Base-by-base conservation (phyloP, 1,140 invertebrate species). In the Drosophila melanica region DNA sequence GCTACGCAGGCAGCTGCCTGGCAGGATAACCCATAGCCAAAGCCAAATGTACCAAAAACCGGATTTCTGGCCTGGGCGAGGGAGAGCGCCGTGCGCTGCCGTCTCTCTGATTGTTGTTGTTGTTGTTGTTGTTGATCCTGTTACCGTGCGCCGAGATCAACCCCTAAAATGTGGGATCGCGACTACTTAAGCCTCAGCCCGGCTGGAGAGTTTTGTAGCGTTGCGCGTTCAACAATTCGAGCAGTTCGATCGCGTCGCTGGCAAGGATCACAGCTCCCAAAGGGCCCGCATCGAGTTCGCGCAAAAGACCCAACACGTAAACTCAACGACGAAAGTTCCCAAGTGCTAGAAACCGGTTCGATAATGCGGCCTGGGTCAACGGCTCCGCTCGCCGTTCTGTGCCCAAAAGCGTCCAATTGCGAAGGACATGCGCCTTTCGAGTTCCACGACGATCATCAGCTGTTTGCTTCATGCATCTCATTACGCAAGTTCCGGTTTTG, bases 151-250 rank as follows among this genome's bases (percentile, higher is more conserved):
- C 42, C 20, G 55, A 27, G 33, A 72, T 57, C 74, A 89, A 80
- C 84, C 84, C 84, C 77, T 87, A 87, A 90, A 70, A 41, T 64
- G 48, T 62, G 73, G 63, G 69, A 89, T 77, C 80, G 57, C 62
- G 69, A 85, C 63, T 89, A 89, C 80, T 90, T 89, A 89, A 89
- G 80, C 77, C 51, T 77, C 74, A 55, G 59, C 42, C 53, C 73
- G 73, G 64, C 39, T 63, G 68, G 69, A 39, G 69, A 66, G 90
- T 89, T 89, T 89, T 90, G 77, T 91, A 73, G 67, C 74, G 53
- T 51, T 64, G 77, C 80, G 50, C 79, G 70, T 74, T 75, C 67
- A 65, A 71, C 75, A 77, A 81, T 57, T 54, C 65, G 60, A 54
- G 65, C 86, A 91, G 90, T 91, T 72, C 66, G 71, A 89, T 76